A percentile compares a stretch with the other conserved stretches of the same genome.
phyloP scores from a whole-genome alignment of 2,113 vertebrate species.

The Lagenorhynchus albirostris region DNA sequence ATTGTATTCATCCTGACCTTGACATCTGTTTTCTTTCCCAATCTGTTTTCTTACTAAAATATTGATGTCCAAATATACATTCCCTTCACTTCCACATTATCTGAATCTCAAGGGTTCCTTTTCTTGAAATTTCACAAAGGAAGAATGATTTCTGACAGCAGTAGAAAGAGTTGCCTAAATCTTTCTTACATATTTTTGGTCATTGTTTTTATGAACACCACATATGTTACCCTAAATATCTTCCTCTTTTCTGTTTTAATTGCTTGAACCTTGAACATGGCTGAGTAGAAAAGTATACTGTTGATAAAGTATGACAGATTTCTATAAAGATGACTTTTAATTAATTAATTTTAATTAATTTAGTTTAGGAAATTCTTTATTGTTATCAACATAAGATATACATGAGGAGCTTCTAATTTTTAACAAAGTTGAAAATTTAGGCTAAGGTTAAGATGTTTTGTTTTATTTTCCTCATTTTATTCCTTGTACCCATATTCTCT shows the following conservation, averaged over 20 bases:
- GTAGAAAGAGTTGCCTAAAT: neutral
- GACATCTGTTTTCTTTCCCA: neutral
- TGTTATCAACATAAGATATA: neutral
- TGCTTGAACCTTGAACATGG: neutral
- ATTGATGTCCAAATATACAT: neutral
- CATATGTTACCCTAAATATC: neutral
- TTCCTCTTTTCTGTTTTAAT: neutral
- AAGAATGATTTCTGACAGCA: neutral
- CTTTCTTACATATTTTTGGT: neutral
- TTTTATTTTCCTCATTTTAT: neutral
- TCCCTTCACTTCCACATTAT: neutral
- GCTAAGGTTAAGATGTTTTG: neutral
- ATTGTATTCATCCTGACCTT: neutral
- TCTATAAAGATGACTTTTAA: neutral
- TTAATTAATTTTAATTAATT: neutral
- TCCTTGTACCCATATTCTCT: neutral
- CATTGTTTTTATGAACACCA: neutral
- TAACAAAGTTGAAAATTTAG: neutral
- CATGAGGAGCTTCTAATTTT: neutral
- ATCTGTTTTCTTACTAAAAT: neutral
- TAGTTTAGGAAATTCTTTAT: neutral
- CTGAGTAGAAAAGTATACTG: neutral
- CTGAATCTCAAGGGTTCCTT: neutral
- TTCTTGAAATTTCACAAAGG: conserved; percentile 23
- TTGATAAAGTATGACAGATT: neutral